Percentiles rank a stretch among this genome's conserved stretches.
Evolutionary conservation across 2,888 invertebrate genomes (phyloP).

Genomic region (Nematopogon swammerdamellus): DNA sequence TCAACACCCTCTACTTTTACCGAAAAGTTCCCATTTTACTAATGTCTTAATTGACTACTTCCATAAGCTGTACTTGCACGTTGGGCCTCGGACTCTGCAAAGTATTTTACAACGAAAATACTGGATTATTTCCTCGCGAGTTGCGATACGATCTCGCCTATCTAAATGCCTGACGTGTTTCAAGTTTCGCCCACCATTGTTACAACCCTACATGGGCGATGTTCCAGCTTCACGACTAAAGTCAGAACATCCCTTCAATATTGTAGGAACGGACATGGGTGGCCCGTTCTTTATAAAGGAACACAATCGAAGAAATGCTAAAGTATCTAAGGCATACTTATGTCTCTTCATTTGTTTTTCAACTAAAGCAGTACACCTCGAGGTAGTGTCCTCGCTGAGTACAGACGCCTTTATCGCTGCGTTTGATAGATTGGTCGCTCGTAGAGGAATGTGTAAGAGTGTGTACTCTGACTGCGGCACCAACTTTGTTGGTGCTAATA

Average conservation of each 20-base stretch:
- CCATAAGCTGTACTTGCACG: neutral
- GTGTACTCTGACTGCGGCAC: slow-evolving; percentile 9
- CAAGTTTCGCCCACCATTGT: neutral
- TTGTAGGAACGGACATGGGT: neutral
- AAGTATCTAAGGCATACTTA: slow-evolving; percentile 15
- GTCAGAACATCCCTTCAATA: neutral
- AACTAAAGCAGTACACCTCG: slow-evolving; percentile 13
- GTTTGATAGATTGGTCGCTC: slow-evolving; percentile 8
- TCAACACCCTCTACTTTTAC: neutral
- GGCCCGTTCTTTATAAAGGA: slow-evolving; percentile 6
- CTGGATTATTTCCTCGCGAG: neutral
- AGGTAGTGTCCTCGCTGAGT: slow-evolving; percentile 5
- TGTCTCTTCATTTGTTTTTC: slow-evolving; percentile 16
- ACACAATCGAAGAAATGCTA: slow-evolving; percentile 8
- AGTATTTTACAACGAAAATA: neutral
- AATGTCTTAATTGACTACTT: neutral
- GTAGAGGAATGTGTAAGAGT: slow-evolving; percentile 7
- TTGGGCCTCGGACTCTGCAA: neutral
- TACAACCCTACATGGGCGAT: neutral
- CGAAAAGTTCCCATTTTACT: neutral
- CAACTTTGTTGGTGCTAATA: slow-evolving; percentile 9
- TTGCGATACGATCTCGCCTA: neutral
- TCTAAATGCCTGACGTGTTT: neutral
- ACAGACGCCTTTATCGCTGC: slow-evolving; percentile 8
- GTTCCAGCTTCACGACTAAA: neutral